Percentiles rank a stretch among this genome's conserved stretches.
phyloP scores from a whole-genome alignment of 23 tunicate genomes.

The Trididemnum miniatum region DNA sequence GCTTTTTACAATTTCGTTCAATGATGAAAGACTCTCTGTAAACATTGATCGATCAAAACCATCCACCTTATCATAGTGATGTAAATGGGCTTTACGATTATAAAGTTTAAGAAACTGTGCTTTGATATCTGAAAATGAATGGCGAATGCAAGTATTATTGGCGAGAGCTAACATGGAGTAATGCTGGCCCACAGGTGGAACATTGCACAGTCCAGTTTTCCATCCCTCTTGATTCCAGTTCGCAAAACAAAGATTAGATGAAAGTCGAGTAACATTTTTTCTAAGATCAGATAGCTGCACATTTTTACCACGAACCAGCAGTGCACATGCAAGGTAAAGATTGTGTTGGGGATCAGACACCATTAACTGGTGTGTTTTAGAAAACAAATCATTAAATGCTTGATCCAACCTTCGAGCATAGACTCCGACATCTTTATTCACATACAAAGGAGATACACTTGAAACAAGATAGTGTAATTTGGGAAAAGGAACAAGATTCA shows the following conservation, averaged over 20 bases:
- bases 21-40: slow-evolving; percentile 61
- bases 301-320: slow-evolving; percentile 90
- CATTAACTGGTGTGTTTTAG: slow-evolving; percentile 77
- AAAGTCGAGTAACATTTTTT: slow-evolving; percentile 69
- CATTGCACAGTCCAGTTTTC: slow-evolving; percentile 96
- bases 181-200: slow-evolving; percentile 92
- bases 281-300: slow-evolving; percentile 88
- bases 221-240: slow-evolving; percentile 99
- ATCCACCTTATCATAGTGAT: slow-evolving; percentile 88
- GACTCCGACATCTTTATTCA: slow-evolving; percentile 89
- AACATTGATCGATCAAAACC: slow-evolving; percentile 82
- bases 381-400: slow-evolving; percentile 84
- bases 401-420: slow-evolving; percentile 83
- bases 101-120: slow-evolving; percentile 66
- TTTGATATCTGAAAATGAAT: slow-evolving; percentile 61
- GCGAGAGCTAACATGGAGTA: slow-evolving; percentile 82
- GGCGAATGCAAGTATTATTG: slow-evolving; percentile 81
- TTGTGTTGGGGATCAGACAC: slow-evolving; percentile 64
- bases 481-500: slow-evolving; percentile 98
- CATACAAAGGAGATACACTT: slow-evolving; percentile 81
- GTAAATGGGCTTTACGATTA: slow-evolving; percentile 87
- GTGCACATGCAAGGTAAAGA: slow-evolving; percentile 85
- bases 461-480: slow-evolving; percentile 84
- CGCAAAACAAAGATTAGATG: slow-evolving; percentile 73
- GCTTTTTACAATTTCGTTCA: slow-evolving; percentile 52